A percentile compares a stretch with the other conserved stretches of the same genome.
These are phyloP conservation scores for Columba livia DNA, from an alignment of 2,113 vertebrate species.

Conservation along the genomic window DNA sequence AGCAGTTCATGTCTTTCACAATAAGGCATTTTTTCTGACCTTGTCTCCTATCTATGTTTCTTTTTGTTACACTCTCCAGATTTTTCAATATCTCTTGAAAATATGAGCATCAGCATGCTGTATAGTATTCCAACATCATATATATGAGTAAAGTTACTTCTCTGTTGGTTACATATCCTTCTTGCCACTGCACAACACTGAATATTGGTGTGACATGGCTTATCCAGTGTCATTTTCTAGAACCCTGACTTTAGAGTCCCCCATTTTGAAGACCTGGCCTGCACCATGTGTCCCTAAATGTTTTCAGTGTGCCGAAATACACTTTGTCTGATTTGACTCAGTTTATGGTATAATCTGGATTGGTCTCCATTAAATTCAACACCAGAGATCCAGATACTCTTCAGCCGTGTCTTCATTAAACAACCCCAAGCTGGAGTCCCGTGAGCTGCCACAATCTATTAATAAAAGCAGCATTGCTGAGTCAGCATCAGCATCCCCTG, in stretches of 20 bases:
- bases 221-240: not conserved
- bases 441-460: not conserved
- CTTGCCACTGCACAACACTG: not conserved
- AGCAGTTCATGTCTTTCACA: not conserved
- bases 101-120: not conserved
- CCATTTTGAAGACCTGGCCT: not conserved
- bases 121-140: not conserved
- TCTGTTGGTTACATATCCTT: not conserved
- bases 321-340: not conserved
- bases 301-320: not conserved
- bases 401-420: not conserved
- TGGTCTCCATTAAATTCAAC: not conserved
- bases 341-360: not conserved
- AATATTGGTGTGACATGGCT: not conserved
- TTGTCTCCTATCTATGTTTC: not conserved
- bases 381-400: not conserved
- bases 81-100: not conserved
- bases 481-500: fast-evolving
- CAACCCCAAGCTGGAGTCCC: not conserved
- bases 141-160: not conserved
- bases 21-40: not conserved
- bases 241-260: not conserved
- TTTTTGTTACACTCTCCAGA: not conserved
- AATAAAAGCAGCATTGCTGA: not conserved
- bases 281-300: not conserved